Evolutionary conservation across 2,797 vertebrate genomes (phyloP).

Genomic region (Argyrosomus regius): DNA sequence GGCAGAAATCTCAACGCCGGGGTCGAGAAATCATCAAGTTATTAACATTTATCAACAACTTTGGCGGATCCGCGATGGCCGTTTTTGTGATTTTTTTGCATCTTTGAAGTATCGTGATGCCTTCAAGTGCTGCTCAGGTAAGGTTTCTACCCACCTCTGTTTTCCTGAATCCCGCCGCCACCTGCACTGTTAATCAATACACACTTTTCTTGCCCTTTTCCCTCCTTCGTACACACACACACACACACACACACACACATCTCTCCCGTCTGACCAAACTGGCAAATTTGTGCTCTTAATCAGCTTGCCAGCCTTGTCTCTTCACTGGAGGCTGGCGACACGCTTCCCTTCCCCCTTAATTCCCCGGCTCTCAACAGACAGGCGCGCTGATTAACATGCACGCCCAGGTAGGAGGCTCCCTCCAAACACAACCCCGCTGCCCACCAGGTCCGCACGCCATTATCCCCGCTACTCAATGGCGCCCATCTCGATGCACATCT

Average conservation of each 20-base stretch:
- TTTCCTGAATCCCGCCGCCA: constrained; percentile 31
- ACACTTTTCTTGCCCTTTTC: constrained; percentile 69
- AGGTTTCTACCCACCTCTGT: constrained; percentile 43
- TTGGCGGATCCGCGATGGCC: constrained; percentile 7
- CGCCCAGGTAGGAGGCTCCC: constrained; percentile 78
- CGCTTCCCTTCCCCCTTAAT: constrained; percentile 80
- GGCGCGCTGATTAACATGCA: constrained; percentile 82
- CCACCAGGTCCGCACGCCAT: constrained; percentile 75
- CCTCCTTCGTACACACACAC: constrained; percentile 28
- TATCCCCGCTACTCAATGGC: constrained; percentile 78
- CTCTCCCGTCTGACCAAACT: constrained; percentile 68
- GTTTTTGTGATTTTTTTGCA: constrained; percentile 16
- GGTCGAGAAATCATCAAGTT: constrained; percentile 40
- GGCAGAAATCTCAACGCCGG: constrained; percentile 17
- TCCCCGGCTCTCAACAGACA: constrained; percentile 75
- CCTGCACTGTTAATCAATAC: constrained; percentile 72
- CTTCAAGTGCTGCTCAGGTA: constrained; percentile 54
- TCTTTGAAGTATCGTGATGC: constrained; percentile 54
- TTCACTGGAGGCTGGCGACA: constrained; percentile 75
- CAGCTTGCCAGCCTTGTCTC: constrained; percentile 78
- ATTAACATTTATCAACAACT: constrained; percentile 56
- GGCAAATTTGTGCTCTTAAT: constrained; percentile 80
- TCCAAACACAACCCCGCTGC: constrained; percentile 72
- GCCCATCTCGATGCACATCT: constrained; percentile 77
- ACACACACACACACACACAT: constrained; percentile 20